These are phyloP conservation scores for Aphodius sticticus DNA, from an alignment of 2,888 invertebrate genomes.

Conservation along the genomic window DNA sequence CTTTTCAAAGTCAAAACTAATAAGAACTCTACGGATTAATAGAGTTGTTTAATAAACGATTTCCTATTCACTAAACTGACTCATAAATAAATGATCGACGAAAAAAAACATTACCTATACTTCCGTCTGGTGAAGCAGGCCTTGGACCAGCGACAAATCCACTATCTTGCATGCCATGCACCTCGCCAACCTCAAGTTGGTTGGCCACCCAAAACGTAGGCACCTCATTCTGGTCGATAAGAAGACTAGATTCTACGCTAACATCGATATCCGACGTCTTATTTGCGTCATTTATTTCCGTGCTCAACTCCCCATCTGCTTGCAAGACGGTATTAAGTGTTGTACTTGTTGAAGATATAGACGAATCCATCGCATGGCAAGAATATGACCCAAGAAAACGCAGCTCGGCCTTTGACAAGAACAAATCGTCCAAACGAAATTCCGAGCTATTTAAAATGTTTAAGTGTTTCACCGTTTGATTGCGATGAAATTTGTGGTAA, in stretches of 20 bases:
- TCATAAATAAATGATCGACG: no score
- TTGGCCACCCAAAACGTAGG: neutral
- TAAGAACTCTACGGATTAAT: no score
- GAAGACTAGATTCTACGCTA: slow-evolving; percentile 33
- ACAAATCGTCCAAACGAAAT: slow-evolving; percentile 66
- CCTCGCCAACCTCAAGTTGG: slow-evolving; percentile 12
- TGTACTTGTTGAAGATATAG: slow-evolving; percentile 41
- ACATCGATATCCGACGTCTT: slow-evolving; percentile 44
- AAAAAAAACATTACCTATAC: slow-evolving; percentile 45
- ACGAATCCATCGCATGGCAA: slow-evolving; percentile 37
- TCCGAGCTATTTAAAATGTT: slow-evolving; percentile 63
- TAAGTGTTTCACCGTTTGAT: slow-evolving; percentile 63
- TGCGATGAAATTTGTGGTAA: slow-evolving; percentile 68
- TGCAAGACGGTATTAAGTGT: slow-evolving; percentile 45
- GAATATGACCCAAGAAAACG: slow-evolving; percentile 57
- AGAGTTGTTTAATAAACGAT: no score
- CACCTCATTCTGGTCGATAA: neutral
- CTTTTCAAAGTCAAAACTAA: no score
- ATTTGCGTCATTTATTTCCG: slow-evolving; percentile 36
- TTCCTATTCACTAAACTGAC: no score
- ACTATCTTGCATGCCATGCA: slow-evolving; percentile 47
- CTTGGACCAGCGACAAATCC: slow-evolving; percentile 45
- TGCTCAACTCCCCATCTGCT: slow-evolving; percentile 24
- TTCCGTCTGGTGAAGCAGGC: slow-evolving; percentile 46
- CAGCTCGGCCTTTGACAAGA: slow-evolving; percentile 64